A percentile compares a stretch with the other conserved stretches of the same genome.
These are phyloP conservation scores for Pecten maximus DNA, from an alignment of 2,888 invertebrate species.

Conservation along the genomic window DNA sequence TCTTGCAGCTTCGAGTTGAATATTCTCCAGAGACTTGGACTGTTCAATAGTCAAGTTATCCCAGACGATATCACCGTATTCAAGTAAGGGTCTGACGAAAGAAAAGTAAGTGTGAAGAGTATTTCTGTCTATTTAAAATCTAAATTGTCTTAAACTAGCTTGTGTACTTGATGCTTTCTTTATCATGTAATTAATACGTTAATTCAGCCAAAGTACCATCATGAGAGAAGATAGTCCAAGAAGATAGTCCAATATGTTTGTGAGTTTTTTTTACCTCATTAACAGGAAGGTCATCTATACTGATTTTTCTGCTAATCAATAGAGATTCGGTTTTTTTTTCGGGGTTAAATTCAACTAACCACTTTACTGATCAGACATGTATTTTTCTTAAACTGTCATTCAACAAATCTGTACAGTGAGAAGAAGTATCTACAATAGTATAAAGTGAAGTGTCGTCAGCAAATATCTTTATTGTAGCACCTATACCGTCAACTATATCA, in stretches of 20 bases:
- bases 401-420: not conserved
- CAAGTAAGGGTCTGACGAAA: not conserved
- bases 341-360: not conserved
- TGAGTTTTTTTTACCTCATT: not conserved
- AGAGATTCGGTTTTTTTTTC: not conserved
- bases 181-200: not conserved
- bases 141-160: not conserved
- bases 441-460: not conserved
- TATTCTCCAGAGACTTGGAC: not conserved
- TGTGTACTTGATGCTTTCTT: not conserved
- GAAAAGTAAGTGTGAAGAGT: not conserved
- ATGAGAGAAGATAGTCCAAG: not conserved
- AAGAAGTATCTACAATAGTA: not conserved
- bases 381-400: not conserved
- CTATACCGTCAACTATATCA: not conserved
- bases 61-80: not conserved
- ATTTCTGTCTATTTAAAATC: not conserved
- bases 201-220: not conserved
- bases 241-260: not conserved
- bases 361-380: not conserved
- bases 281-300: not conserved
- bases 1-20: not conserved
- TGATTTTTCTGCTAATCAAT: not conserved
- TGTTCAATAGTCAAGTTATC: not conserved
- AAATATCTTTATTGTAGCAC: not conserved